phyloP scores from a whole-genome alignment of 2,888 invertebrate species.

The Microchrysa polita region DNA sequence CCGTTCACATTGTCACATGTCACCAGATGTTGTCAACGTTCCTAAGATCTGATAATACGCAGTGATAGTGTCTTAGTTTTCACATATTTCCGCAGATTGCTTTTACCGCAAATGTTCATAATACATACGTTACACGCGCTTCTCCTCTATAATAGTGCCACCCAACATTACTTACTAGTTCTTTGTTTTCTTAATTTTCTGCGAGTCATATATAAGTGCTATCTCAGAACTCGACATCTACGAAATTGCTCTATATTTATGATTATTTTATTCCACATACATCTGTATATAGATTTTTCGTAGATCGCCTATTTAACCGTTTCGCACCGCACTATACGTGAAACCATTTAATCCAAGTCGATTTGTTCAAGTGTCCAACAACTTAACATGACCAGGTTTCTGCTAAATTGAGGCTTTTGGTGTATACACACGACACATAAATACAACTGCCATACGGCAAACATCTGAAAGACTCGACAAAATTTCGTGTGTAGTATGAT shows the following conservation, averaged over 20 bases:
- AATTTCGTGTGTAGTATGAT: neutral
- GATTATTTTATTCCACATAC: conserved; percentile 12
- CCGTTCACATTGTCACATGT: too few relatives aligned
- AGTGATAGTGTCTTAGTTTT: too few relatives aligned
- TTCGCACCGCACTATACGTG: too few relatives aligned
- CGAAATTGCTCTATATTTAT: conserved; percentile 38
- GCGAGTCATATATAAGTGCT: neutral
- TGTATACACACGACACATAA: conserved; percentile 1
- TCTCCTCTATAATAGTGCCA: too few relatives aligned
- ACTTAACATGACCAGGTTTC: conserved; percentile 39
- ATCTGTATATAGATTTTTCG: neutral
- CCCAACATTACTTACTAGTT: too few relatives aligned
- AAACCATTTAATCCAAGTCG: conserved; percentile 43
- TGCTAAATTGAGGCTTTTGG: conserved; percentile 26
- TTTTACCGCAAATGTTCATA: too few relatives aligned
- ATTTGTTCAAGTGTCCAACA: conserved; percentile 44
- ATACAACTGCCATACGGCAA: conserved; percentile 15
- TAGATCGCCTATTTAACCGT: conserved; percentile 33
- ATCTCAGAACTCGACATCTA: neutral
- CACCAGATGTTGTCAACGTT: too few relatives aligned
- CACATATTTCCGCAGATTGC: too few relatives aligned
- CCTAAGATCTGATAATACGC: too few relatives aligned
- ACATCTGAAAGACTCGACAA: conserved; percentile 15
- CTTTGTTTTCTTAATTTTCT: too few relatives aligned
- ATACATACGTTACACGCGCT: too few relatives aligned